Evolutionary conservation across 2,113 vertebrate genomes (phyloP), one percentile per base, ranked within the genome.

Genomic region (Nothoprocta pentlandii): DNA sequence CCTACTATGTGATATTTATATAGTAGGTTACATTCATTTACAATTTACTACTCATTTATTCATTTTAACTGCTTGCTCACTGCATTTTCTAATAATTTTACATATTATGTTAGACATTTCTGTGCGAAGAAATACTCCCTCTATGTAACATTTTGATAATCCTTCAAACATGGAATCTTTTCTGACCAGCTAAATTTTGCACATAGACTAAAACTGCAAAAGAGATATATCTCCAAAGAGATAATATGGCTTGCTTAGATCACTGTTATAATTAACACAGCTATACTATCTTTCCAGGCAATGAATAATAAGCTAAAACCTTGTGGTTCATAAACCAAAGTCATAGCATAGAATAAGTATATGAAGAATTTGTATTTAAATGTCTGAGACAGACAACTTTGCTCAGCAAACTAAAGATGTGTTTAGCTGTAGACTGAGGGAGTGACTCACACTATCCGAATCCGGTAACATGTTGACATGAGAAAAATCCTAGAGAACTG

Each of bases 301-400:
- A 70, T 16, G 36, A 47, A 87, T 56, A 91, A 1, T 47, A 75
- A 93, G 32, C 44, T 76, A 79, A 85, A 87, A 85, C 53, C 15
- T 76, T 54, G 81, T 17, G 53, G 66, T 73, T 85, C 89, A 32
- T 51, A 92, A 93, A 67, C 62, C 44, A 54, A n/a, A 91, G 95
- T 79, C 66, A 59, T 28, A 89, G 15, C 16, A 25, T 25, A 73
- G 53, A 87, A 49, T 22, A 91, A 91, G 32, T 41, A 82, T 32
- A n/a, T 20, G 49, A 66, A 10, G 36, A 59, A 67, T 74, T 44
- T 80, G 41, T 80, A 81, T 79, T 80, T 73, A 87, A 76, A 62
- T 42, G n/a, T 54, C 59, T 59, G 54, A 87, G 49, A 75, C 1
- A 61, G 25, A 39, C 17, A 62, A n/a, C 22, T 92, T 75, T 89